Evolutionary conservation across 2,113 vertebrate species (phyloP), one percentile per base, ranked within the genome.

Genomic region (Nibea coibor): DNA sequence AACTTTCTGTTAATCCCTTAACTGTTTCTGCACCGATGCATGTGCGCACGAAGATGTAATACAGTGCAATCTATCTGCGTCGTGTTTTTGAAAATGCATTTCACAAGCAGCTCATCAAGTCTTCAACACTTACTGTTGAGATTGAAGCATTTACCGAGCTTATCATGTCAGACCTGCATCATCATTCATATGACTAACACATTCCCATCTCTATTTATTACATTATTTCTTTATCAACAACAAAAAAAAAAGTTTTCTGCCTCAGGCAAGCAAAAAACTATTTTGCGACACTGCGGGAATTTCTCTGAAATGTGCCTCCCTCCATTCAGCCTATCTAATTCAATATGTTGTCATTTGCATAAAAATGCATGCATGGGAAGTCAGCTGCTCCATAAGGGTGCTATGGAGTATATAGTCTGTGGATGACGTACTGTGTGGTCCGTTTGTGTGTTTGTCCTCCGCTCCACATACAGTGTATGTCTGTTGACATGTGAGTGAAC

Each of bases 401-500:
- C 74, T 47, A 28, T 9, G 15, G 51, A 61, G 54, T 54, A 12
- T 54, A 22, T 17, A 83, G 5, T 61, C 69, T 19, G 53, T 51
- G 75, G 35, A 48, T 35, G 64, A 81, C 5, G 26, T 35, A 58
- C 63, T 71, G 62, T 81, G 77, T 54, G 82, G 64, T 71, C 77
- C 64, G 16, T 81, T 24, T 78, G 67, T 77, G 73, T 47, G 81
- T 81, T 39, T 81, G 81, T 91, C 89, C 76, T 86, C 76, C 81
- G 73, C 78, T 78, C 54, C 20, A 69, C 81, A 70, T 86, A 39
- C 35, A 39, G 35, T 39, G 54, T 73, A 86, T 72, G 87, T 71
- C 80, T 84, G 87, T 14, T 87, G 88, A 87, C 90, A 85, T 91
- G 88, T 82, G 88, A 90, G 77, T 81, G 89, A 89, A 83, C 85